These are phyloP conservation scores for Tethya wilhelma DNA, from an alignment of 37 sponge, comb jelly and placozoan genomes.

Conservation along the genomic window DNA sequence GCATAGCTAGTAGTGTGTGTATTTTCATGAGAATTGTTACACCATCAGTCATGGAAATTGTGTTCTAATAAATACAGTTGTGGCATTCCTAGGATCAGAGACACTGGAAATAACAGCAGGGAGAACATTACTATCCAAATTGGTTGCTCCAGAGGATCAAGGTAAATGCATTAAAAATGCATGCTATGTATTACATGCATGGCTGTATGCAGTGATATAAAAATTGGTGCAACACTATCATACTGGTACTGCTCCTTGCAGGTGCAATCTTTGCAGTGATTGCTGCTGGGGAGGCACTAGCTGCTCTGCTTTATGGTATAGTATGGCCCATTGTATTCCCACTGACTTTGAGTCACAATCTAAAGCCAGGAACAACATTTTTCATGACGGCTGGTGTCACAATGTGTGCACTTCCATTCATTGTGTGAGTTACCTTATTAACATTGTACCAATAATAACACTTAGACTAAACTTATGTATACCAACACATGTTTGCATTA, in stretches of 20 bases:
- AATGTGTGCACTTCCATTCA: neutral
- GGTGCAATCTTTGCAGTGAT: constrained; percentile 33
- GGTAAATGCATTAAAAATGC: constrained; percentile 10
- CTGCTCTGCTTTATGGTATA: neutral
- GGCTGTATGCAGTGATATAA: no score
- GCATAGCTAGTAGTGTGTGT: no score
- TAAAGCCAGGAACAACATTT: constrained; percentile 8
- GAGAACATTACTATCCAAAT: constrained; percentile 45
- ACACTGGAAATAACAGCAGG: constrained; percentile 11
- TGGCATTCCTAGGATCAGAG: constrained; percentile 4
- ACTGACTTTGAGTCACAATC: neutral
- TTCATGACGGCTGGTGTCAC: constrained; percentile 6
- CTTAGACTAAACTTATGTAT: no score
- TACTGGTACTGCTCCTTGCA: no score
- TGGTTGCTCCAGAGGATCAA: constrained; percentile 40
- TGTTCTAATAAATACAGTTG: constrained; percentile 27
- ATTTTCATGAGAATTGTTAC: no score
- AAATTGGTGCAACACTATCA: no score
- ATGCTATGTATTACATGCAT: no score
- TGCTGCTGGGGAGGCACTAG: constrained; percentile 6
- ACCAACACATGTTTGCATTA: no score
- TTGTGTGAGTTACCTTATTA: constrained; percentile 3
- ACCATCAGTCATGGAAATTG: neutral
- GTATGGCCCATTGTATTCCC: constrained; percentile 9
- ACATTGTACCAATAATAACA: no score